phyloP scores from a whole-genome alignment of 1,140 invertebrate species.

The Pseudomyrmex gracilis region DNA sequence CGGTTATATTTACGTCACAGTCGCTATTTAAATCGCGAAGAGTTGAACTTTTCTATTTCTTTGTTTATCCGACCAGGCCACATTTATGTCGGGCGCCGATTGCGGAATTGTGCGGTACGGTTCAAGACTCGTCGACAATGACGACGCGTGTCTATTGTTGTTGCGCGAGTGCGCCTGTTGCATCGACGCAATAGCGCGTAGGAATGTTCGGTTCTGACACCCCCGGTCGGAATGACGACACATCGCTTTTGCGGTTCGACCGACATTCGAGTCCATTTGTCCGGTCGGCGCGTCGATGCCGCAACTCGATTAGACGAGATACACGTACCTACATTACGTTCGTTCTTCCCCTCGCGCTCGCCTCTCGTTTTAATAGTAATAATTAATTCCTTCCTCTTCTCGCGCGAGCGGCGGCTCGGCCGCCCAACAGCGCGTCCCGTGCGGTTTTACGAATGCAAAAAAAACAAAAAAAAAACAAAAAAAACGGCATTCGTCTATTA shows the following conservation, averaged over 20 bases:
- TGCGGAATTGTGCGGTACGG: conserved; percentile 35
- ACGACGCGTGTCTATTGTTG: conserved; percentile 62
- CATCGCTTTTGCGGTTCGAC: conserved; percentile 4
- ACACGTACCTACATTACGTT: background rate
- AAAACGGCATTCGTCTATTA: background rate
- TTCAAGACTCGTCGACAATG: conserved; percentile 65
- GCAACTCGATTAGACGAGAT: conserved; percentile 36
- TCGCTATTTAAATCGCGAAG: background rate
- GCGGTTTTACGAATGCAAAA: background rate
- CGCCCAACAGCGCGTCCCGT: background rate
- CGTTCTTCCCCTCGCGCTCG: background rate
- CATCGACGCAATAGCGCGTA: conserved; percentile 41
- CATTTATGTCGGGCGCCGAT: conserved; percentile 39
- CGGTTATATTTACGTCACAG: too few relatives aligned
- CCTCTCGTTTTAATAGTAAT: background rate
- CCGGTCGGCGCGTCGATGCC: conserved; percentile 11
- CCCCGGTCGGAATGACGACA: background rate
- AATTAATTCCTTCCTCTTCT: conserved; percentile 18
- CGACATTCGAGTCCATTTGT: conserved; percentile 39
- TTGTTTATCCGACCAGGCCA: background rate
- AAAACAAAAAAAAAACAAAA: background rate
- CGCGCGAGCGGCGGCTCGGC: too few relatives aligned
- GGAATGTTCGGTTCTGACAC: background rate
- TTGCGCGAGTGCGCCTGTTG: conserved; percentile 55
- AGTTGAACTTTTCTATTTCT: background rate